These are phyloP conservation scores for Sebastes matsubarae DNA, from an alignment of 2,797 vertebrate genomes.

Conservation along the genomic window DNA sequence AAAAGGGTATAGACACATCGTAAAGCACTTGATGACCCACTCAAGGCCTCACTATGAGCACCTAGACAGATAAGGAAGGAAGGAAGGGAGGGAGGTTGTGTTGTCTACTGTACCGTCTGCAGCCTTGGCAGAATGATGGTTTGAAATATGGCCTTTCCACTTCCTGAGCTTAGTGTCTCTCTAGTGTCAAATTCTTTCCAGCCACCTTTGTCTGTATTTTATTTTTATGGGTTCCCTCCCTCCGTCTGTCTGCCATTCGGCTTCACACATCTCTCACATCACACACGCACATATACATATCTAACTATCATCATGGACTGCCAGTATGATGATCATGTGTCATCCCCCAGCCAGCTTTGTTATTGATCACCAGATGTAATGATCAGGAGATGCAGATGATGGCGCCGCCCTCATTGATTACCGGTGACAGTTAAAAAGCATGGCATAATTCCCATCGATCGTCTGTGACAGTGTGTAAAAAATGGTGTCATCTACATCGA, in stretches of 20 bases:
- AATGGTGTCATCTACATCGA: slow-evolving; percentile 67
- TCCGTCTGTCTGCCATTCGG: background rate
- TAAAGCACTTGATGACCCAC: background rate
- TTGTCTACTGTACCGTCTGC: slow-evolving; percentile 21
- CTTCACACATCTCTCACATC: background rate
- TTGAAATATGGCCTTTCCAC: slow-evolving; percentile 19
- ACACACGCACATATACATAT: background rate
- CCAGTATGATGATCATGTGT: slow-evolving; percentile 30
- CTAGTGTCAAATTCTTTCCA: slow-evolving; percentile 43
- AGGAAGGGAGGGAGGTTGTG: slow-evolving; percentile 21
- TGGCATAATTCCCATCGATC: slow-evolving; percentile 71
- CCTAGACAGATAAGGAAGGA: slow-evolving; percentile 1
- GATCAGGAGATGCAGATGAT: slow-evolving; percentile 65
- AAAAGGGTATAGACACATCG: background rate
- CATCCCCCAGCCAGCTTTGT: slow-evolving; percentile 9
- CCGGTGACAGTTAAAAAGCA: slow-evolving; percentile 68
- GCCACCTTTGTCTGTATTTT: slow-evolving; percentile 12
- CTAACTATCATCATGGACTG: slow-evolving; percentile 11
- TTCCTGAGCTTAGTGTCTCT: slow-evolving; percentile 32
- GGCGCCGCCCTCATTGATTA: slow-evolving; percentile 70
- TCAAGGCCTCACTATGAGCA: background rate
- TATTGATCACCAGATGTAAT: slow-evolving; percentile 59
- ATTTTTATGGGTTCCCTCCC: background rate
- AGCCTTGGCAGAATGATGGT: slow-evolving; percentile 16
- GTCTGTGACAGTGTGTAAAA: slow-evolving; percentile 47